Base-by-base conservation (phyloP, 2,888 invertebrate species). In the Ellobium chinense region DNA sequence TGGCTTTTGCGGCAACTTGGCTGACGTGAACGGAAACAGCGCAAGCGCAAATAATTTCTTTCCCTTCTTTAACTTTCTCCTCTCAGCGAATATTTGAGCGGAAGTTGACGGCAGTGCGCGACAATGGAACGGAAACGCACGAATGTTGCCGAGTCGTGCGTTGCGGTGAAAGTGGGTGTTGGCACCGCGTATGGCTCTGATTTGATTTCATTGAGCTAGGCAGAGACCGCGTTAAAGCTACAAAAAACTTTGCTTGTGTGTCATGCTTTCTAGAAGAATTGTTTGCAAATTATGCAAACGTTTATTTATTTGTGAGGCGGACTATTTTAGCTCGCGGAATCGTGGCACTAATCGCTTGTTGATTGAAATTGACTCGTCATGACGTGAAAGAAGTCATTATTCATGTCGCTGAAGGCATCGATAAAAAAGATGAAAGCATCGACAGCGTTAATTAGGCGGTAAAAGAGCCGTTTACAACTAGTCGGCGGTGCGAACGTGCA, bases 51-150 rank as follows among this genome's bases (percentile, higher is more conserved):
- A 56, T 69, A n/a, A 29, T 27, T 65, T 56, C 24, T 36, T 68
- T 68, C 27, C 39, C 31, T 1, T 37, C 27, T 60, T 39, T 7
- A 29, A 31, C n/a, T 60, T 73, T 39, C 27, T 24, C 3, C n/a
- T n/a, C n/a, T n/a, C n/a, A n/a, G n/a, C n/a, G n/a, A n/a, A n/a
- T n/a, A n/a, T n/a, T n/a, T n/a, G 9, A 46, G 9, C 76, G 66
- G 76, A 76, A 66, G 56, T 68, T 66, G 36, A 24, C 76, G 58
- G 29, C 66, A 29, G 21, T 37, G 31, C 12, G 36, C 66, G 36
- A 68, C 68, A 68, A 56, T 54, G 46, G n/a, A 29, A n/a, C 76
- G 58, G 76, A 66, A 68, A 76, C 66, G 4, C 14, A n/a, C 68
- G 68, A 31, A 39, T 66, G 68, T 68, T 68, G 39, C 68, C 54